Evolutionary conservation across 2,797 vertebrate genomes (phyloP).

Genomic region (Momotus momota): DNA sequence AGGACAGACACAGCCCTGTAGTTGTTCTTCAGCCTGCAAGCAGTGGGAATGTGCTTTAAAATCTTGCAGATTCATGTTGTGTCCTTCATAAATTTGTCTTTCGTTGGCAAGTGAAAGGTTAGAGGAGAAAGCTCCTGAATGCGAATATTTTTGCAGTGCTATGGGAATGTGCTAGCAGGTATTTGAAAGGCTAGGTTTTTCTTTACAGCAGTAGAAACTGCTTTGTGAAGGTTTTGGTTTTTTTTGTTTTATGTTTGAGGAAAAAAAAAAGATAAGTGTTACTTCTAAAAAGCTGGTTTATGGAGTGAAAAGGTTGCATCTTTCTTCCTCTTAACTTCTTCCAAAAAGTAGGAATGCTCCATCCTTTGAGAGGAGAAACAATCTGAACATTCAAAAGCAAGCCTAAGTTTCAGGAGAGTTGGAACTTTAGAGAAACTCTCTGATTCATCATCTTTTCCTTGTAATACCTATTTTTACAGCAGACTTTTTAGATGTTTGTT

Average conservation of each 20-base stretch:
- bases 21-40: neutral
- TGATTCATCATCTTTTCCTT: constrained; percentile 34
- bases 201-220: neutral
- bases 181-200: neutral
- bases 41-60: neutral
- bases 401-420: neutral
- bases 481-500: neutral
- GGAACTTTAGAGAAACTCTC: neutral
- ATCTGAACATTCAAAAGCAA: neutral
- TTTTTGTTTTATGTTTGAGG: neutral
- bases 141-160: neutral
- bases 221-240: neutral
- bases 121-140: neutral
- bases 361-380: neutral
- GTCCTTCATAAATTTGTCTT: constrained; percentile 48
- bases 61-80: constrained; percentile 13
- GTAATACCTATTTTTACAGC: neutral
- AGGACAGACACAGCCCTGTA: neutral
- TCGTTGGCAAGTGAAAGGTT: constrained; percentile 1
- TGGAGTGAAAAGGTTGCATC: neutral
- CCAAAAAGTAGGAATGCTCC: neutral
- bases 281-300: neutral
- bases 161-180: neutral
- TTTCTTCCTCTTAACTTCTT: neutral
- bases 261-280: neutral